phyloP scores from a whole-genome alignment of 2,797 vertebrate genomes.

The Acipenser transmontanus region DNA sequence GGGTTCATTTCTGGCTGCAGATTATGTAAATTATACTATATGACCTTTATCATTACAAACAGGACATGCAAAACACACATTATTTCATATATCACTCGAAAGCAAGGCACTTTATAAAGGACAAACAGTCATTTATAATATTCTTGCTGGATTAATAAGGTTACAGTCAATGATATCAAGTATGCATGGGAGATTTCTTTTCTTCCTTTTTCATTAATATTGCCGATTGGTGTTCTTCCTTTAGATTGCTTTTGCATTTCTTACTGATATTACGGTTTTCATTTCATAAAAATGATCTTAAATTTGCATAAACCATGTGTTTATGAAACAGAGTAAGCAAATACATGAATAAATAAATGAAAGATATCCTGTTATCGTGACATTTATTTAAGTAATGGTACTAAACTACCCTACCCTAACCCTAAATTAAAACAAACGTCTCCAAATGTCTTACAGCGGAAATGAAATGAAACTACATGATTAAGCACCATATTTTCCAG shows the following conservation, averaged over 20 bases:
- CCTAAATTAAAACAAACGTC: slow-evolving; percentile 58
- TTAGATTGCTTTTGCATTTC: slow-evolving; percentile 61
- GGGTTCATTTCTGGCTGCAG: slow-evolving; percentile 69
- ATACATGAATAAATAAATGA: too few relatives aligned
- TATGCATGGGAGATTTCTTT: slow-evolving; percentile 44
- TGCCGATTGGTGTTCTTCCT: slow-evolving; percentile 42
- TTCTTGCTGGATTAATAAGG: slow-evolving; percentile 72
- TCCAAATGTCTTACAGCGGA: slow-evolving; percentile 30
- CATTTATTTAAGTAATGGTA: slow-evolving; percentile 59
- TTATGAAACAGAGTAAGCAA: slow-evolving; percentile 48
- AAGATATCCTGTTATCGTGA: too few relatives aligned
- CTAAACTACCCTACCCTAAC: slow-evolving; percentile 33
- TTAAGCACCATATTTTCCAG: slow-evolving; percentile 31
- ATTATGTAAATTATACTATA: slow-evolving; percentile 85
- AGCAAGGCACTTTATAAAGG: slow-evolving; percentile 64
- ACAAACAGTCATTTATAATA: slow-evolving; percentile 82
- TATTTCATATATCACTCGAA: slow-evolving; percentile 90
- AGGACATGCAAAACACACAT: slow-evolving; percentile 72
- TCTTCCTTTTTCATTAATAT: slow-evolving; percentile 59
- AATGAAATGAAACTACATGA: slow-evolving; percentile 33
- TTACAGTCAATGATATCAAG: slow-evolving; percentile 65
- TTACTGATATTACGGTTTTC: neutral
- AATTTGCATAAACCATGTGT: slow-evolving; percentile 77
- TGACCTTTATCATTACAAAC: slow-evolving; percentile 85
- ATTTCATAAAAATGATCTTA: slow-evolving; percentile 57